Conservation (phyloP, 2,113 vertebrate species). For the Balaenoptera acutorostrata region DNA sequence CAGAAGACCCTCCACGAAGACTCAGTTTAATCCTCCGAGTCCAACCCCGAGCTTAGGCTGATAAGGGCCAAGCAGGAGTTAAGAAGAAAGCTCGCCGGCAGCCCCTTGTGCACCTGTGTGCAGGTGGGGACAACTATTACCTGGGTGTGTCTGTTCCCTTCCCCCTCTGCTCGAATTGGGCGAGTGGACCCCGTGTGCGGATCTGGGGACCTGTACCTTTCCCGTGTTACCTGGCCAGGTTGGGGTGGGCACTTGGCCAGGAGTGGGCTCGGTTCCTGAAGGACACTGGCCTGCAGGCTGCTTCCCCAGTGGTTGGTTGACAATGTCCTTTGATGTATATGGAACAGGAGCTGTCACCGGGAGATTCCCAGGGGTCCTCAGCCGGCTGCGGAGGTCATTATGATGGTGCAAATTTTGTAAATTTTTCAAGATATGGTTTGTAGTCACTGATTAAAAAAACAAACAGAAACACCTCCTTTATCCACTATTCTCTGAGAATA, state of each 20-base stretch:
- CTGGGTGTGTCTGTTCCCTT: not conserved
- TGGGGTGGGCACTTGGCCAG: not conserved
- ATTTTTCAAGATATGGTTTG: not conserved
- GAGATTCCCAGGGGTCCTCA: not conserved
- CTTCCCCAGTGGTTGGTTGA: not conserved
- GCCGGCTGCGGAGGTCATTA: not conserved
- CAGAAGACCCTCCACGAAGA: not conserved
- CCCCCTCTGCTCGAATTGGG: not conserved
- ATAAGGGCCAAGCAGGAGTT: not conserved
- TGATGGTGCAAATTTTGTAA: not conserved
- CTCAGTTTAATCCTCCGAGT: not conserved
- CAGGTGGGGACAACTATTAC: not conserved
- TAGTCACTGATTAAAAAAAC: not conserved
- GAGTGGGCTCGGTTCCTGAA: not conserved
- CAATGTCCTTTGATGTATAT: not conserved
- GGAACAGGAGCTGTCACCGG: not conserved
- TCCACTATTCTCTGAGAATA: not conserved
- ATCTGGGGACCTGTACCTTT: not conserved
- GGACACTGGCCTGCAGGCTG: not conserved
- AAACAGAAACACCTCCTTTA: not conserved
- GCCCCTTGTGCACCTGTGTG: not conserved
- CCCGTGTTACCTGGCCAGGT: not conserved
- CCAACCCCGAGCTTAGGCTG: not conserved
- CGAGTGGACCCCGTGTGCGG: rapidly evolving
- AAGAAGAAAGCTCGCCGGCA: not conserved